Conservation (phyloP, 2,888 invertebrate genomes). For the Adela reaumurella region DNA sequence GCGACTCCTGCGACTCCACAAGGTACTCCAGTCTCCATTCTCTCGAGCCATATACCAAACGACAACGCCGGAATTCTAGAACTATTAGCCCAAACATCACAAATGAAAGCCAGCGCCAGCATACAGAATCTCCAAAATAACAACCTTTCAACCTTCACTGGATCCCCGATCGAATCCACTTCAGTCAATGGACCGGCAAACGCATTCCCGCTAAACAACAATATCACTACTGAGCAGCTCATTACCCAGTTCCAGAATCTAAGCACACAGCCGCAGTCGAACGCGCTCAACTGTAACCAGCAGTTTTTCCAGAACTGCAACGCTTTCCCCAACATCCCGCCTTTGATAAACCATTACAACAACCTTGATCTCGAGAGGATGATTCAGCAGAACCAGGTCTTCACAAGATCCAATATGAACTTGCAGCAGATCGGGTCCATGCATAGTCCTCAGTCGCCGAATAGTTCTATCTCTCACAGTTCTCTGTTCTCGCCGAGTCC, state of each 20-base stretch:
- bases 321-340: slow-evolving; percentile 43
- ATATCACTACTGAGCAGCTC: slow-evolving; percentile 37
- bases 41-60: not conserved
- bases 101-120: not conserved
- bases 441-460: slow-evolving; percentile 26
- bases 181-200: slow-evolving; percentile 17
- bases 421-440: too few species aligned
- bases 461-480: slow-evolving; percentile 31
- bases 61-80: not conserved
- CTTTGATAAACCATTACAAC: slow-evolving; percentile 31
- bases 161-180: slow-evolving; percentile 19
- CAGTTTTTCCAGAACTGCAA: slow-evolving; percentile 36
- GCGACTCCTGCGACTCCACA: not conserved
- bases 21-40: not conserved
- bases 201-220: slow-evolving; percentile 26
- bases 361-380: slow-evolving; percentile 30
- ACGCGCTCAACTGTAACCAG: slow-evolving; percentile 24
- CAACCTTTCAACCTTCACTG: slow-evolving; percentile 25
- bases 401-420: too few species aligned
- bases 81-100: not conserved
- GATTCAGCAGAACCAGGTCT: slow-evolving; percentile 19
- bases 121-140: not conserved
- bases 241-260: slow-evolving; percentile 38
- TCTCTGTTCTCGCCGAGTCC: slow-evolving; percentile 35
- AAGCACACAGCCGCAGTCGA: slow-evolving; percentile 23